Evolutionary conservation across 2,888 invertebrate species (phyloP).

Genomic region (Timema podura): DNA sequence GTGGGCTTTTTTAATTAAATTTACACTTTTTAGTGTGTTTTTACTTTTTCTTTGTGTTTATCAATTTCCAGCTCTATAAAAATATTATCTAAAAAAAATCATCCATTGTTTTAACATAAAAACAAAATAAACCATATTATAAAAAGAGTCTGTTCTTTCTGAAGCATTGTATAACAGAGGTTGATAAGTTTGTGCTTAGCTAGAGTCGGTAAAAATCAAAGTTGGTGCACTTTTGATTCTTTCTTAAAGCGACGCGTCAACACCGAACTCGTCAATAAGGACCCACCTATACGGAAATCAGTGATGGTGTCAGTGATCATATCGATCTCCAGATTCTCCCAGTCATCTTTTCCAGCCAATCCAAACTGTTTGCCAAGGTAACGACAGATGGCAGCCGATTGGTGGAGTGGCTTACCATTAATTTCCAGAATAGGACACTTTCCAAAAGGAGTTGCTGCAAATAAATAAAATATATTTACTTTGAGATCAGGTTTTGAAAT

Average conservation of each 20-base stretch:
- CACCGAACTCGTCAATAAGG: background rate
- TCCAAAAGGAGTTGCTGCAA: constrained; percentile 30
- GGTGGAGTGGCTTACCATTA: constrained; percentile 34
- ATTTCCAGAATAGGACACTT: constrained; percentile 38
- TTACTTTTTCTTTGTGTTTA: too few relatives aligned
- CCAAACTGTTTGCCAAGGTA: constrained; percentile 35
- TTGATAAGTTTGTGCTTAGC: too few relatives aligned
- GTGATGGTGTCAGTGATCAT: constrained; percentile 29
- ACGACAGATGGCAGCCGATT: constrained; percentile 35
- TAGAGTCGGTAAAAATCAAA: constrained; percentile 43
- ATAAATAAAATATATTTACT: too few relatives aligned
- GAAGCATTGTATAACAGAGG: too few relatives aligned
- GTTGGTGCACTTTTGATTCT: background rate
- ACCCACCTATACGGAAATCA: constrained; percentile 21
- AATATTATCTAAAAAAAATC: too few relatives aligned
- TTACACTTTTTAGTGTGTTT: too few relatives aligned
- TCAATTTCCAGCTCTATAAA: too few relatives aligned
- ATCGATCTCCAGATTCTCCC: constrained; percentile 30
- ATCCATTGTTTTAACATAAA: too few relatives aligned
- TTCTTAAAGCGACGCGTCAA: background rate
- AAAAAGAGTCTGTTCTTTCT: too few relatives aligned
- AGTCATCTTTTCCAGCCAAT: constrained; percentile 29
- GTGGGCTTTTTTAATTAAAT: too few relatives aligned
- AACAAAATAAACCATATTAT: too few relatives aligned
- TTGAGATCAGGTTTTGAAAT: too few relatives aligned